These are phyloP conservation scores for Platanista minor DNA, from an alignment of 2,113 vertebrate genomes.

Conservation along the genomic window DNA sequence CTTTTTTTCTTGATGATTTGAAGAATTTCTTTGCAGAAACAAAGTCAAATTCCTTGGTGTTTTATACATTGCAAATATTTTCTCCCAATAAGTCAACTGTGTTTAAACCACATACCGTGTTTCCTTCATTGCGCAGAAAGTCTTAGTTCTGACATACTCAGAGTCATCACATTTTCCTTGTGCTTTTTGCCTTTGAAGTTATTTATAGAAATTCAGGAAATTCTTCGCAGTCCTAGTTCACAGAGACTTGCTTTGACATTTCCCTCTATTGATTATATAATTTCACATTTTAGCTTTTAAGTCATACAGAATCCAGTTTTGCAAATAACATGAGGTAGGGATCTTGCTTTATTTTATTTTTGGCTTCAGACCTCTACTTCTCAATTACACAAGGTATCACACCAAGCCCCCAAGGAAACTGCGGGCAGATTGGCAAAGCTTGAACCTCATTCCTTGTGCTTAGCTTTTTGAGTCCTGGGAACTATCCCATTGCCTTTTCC, in stretches of 20 bases:
- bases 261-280: constrained; percentile 21
- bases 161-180: neutral
- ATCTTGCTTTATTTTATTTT: neutral
- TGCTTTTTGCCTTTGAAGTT: constrained; percentile 34
- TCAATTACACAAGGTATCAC: neutral
- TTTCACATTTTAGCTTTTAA: neutral
- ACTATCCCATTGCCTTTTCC: neutral
- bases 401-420: neutral
- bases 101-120: neutral
- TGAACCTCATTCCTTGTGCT: neutral
- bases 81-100: neutral
- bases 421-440: no score
- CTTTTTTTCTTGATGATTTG: neutral
- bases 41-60: neutral
- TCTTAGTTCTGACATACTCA: neutral
- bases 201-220: constrained; percentile 15
- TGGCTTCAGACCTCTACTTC: neutral
- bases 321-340: neutral
- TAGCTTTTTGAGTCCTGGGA: accelerated
- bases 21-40: neutral
- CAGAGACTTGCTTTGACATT: neutral
- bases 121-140: constrained; percentile 2
- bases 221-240: neutral
- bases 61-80: neutral
- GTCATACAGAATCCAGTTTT: neutral